Evolutionary conservation across 2,113 vertebrate genomes (phyloP), one percentile per base, ranked within the genome.

Genomic region (Ceyx melanurus): DNA sequence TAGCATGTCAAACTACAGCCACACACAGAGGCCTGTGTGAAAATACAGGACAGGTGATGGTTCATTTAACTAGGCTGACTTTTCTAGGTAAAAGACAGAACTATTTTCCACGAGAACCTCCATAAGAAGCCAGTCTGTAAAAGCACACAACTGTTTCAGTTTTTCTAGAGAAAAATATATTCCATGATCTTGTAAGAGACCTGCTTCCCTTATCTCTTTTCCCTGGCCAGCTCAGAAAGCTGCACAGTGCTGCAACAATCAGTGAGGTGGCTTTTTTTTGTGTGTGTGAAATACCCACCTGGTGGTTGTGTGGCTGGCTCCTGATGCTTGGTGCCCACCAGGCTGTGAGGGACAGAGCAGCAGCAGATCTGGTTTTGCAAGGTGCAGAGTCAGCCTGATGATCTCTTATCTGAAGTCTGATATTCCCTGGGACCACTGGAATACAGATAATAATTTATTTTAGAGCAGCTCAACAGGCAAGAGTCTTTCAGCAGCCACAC

Each of bases 381-480:
- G 61, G 40, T 33, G 22, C 48, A 58, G 72, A 88, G 53, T 23
- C 60, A 73, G 72, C 17, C 43, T 60, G 33, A 51, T 83, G 68
- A 48, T 65, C 53, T 95, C 76, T 25, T 65, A 33, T 40, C 48
- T 45, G 35, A 64, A 78, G 65, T 45, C 45, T 71, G 58, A 29
- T n/a, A 35, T 74, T 86, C 23, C 56, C 84, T 53, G 37, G 19
- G 42, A 73, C 53, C 40, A 51, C 50, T 31, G 48, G 28, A 73
- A 76, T 68, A 81, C 37, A 45, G 31, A 72, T 71, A 81, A 92
- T 72, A 31, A 42, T 22, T 90, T 75, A 33, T 57, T 84, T 86
- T 72, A 73, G 71, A 93, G 66, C 66, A 66, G 53, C 58, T 94
- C 71, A 85, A 79, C 25, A 43, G 42, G 43, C 37, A 88, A 56